Evolutionary conservation across 2,888 invertebrate genomes (phyloP).

Genomic region (Aspidiotus rigidus): DNA sequence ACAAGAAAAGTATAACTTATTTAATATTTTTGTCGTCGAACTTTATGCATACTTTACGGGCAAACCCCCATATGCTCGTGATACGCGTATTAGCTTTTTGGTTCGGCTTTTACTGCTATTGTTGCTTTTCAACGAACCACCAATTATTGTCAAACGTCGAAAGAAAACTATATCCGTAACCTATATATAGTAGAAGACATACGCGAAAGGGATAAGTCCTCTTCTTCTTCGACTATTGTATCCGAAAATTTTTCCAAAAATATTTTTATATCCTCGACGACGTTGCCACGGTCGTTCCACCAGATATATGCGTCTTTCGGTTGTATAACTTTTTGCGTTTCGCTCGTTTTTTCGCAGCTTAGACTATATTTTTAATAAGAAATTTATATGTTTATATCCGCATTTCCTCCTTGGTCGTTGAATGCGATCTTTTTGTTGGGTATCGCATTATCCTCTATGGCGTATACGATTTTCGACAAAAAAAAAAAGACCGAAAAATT

Average conservation of each 20-base stretch:
- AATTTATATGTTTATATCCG: slow-evolving; percentile 26
- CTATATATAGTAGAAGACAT: neutral
- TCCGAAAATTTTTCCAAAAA: too few species aligned
- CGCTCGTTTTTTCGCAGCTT: slow-evolving; percentile 9
- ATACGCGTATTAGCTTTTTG: too few species aligned
- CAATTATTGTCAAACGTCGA: slow-evolving; percentile 2
- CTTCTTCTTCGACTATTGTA: too few species aligned
- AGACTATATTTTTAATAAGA: slow-evolving; percentile 16
- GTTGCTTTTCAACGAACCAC: neutral
- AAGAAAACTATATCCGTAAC: neutral
- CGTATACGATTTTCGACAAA: too few species aligned
- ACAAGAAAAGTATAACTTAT: neutral
- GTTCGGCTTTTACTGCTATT: too few species aligned
- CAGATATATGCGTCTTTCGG: neutral
- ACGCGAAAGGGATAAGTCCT: neutral
- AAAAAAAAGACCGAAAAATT: too few species aligned
- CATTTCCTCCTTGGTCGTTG: neutral
- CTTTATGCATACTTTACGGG: neutral
- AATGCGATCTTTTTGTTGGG: neutral
- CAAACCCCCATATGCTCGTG: too few species aligned
- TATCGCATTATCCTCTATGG: too few species aligned
- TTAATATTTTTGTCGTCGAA: neutral
- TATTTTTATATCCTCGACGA: too few species aligned
- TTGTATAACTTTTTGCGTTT: neutral
- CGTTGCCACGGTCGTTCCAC: neutral